phyloP scores from a whole-genome alignment of 2,113 vertebrate species.

The Forbesichthys agassizii region DNA sequence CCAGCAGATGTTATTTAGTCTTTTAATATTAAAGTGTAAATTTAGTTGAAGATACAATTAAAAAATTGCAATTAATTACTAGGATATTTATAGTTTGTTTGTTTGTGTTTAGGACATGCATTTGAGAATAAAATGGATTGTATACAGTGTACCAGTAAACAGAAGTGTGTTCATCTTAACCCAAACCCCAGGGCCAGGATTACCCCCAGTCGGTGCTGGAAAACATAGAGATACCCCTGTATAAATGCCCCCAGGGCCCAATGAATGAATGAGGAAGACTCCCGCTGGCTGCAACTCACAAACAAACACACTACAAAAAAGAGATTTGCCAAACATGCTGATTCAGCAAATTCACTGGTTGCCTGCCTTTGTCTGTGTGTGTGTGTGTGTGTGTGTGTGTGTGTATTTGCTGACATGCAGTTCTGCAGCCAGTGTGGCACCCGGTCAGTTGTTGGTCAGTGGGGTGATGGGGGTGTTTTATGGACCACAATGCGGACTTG shows the following conservation, averaged over 20 bases:
- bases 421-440: neutral
- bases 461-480: too few species aligned
- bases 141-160: neutral
- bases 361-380: conserved; percentile 2
- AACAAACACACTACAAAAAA: conserved; percentile 19
- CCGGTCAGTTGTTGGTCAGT: neutral
- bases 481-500: too few species aligned
- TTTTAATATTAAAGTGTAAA: too few species aligned
- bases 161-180: neutral
- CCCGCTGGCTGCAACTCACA: conserved; percentile 4
- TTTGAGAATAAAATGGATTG: neutral
- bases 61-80: too few species aligned
- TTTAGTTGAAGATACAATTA: too few species aligned
- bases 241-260: neutral
- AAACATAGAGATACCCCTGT: neutral
- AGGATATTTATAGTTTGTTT: too few species aligned
- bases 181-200: neutral
- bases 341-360: conserved; percentile 32
- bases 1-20: too few species aligned
- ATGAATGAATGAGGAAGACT: neutral
- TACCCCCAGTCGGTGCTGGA: neutral
- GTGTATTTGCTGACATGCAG: conserved; percentile 9
- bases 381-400: conserved; percentile 6
- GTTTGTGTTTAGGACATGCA: too few species aligned
- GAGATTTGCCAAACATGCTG: conserved; percentile 21